Base-by-base conservation (phyloP, 2,888 invertebrate genomes). In the Deilephila porcellus region DNA sequence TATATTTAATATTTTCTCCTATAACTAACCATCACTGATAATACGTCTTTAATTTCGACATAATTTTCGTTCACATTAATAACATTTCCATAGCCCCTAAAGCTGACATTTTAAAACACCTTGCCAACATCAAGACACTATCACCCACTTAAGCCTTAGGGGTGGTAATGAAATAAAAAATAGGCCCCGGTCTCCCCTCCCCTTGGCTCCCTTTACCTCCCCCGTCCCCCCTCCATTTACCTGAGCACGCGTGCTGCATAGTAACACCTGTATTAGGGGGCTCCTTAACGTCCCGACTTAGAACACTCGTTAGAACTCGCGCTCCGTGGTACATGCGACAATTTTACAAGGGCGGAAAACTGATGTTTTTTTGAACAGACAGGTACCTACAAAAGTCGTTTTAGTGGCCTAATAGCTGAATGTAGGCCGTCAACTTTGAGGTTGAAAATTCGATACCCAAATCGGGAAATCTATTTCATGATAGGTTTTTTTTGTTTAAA, bases 151-250 rank as follows among this genome's bases (percentile, higher is more conserved):
- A 78, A 75, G 71, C 73, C 60, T 25, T 45, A 76, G 82, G 32
- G 83, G 82, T 81, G 81, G 84, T 83, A 83, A 83, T 84, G 82
- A 81, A 79, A 84, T 85, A 83, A 84, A 84, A 84, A 84, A 82
- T 78, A 52, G 67, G 67, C 67, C 67, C 67, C 52, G 6, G 77
- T 75, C 75, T 80, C 78, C 29, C 70, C 73, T 56, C 59, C 74
- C 74, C 78, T 76, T 74, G 67, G 29, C 59, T 37, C 20, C 72
- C 20, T 37, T 45, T 14, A 45, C 63, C 74, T 78, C 76, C 74
- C 32, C 5, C 32, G 25, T 25, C 5, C 80, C 79, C 25, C 72
- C 74, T 64, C 62, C 75, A 76, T 78, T 77, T 76, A 81, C 83
- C 82, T 83, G 82, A 62, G 74, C 53, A 79, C 83, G 83, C 80